Evolutionary conservation across 2,113 vertebrate species (phyloP), one percentile per base, ranked within the genome.

Genomic region (Ptyas mucosa): DNA sequence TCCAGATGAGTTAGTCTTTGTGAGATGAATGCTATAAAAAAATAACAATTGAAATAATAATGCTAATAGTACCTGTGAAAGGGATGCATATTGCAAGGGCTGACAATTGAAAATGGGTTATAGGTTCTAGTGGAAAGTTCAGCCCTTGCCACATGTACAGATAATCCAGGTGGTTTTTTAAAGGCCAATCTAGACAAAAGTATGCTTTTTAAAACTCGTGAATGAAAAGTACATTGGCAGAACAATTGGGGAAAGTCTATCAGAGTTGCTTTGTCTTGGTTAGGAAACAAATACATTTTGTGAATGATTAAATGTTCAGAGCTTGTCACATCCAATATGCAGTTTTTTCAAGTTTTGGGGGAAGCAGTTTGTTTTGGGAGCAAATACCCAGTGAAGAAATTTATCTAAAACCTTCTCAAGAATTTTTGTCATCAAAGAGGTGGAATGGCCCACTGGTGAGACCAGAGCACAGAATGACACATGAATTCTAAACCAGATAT

Each of bases 11-110:
- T 57, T 21, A 51, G 61, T 34, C 75, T 85, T 89, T 39, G 29
- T 24, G 14, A 54, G 61, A 23, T 20, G 39, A 90, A 88, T 85
- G 53, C n/a, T 81, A 46, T 90, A 51, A 61, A 69, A 55, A 90
- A 52, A 81, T 94, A 75, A 85, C 55, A 10, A 39, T 88, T 81
- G 89, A 92, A 94, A 55, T 81, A 61, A 64, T 64, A 39, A 85
- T 92, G 51, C 20, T 87, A 61, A 54, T 86, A 39, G 52, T 89
- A 57, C 52, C 64, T 92, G 88, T 18, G 43, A 85, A 51, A 46
- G 34, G 87, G 69, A 86, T 46, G n/a, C 64, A 15, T 5, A 14
- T 51, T 89, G 43, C 5, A 7, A 57, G 1, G 29, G 23, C 34
- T 43, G 61, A 20, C n/a, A 75, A 29, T 69, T 75, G 91, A 57